Base-by-base conservation (phyloP, 2,888 invertebrate species). In the Caenorhabditis uteleia region DNA sequence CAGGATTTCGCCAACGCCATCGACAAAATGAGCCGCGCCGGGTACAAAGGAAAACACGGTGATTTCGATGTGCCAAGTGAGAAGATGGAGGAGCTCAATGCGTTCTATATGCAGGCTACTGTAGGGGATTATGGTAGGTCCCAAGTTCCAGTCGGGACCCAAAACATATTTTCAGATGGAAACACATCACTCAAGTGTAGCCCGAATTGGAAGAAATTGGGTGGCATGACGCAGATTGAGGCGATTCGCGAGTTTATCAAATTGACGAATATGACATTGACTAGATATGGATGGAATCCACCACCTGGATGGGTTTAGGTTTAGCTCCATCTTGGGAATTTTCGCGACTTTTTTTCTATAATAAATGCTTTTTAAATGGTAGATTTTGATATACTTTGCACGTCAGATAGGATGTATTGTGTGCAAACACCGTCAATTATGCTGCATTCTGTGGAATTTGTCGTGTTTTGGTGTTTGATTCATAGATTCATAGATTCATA, bases 261-360 rank as follows among this genome's bases (percentile, higher is more conserved):
- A 25, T 58, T 66, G 18, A 67, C 77, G 16, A 78, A 78, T 44
- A 58, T 54, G 49, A 60, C 69, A 18, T 36, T 78, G 36, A 76
- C 77, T 47, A 68, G 68, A 16, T 77, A 71, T 46, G 78, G 78
- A 40, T 78, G 78, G 78, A 78, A 78, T 47, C 78, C 77, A 18
- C 74, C 77, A 14, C 59, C 61, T 42, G 72, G 72, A 60, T 76
- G 75, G 75, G 60, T 70, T 18, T 70, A 45, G 56, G 12, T n/a
- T 39, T 42, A 36, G 23, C 38, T 16, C 48, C 6, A 21, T 23
- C 27, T 21, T 36, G 7, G 5, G 7, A 8, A 10, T 10, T 8
- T 14, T 3, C n/a, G 16, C 16, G 38, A 20, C 14, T 38, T 38
- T 38, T 21, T 18, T 43, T 18, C 27, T n/a, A 25, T 36, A 43